A percentile compares a stretch with the other conserved stretches of the same genome.
Conservation (phyloP, 2,797 vertebrate genomes). For the Myotis pilosus region DNA sequence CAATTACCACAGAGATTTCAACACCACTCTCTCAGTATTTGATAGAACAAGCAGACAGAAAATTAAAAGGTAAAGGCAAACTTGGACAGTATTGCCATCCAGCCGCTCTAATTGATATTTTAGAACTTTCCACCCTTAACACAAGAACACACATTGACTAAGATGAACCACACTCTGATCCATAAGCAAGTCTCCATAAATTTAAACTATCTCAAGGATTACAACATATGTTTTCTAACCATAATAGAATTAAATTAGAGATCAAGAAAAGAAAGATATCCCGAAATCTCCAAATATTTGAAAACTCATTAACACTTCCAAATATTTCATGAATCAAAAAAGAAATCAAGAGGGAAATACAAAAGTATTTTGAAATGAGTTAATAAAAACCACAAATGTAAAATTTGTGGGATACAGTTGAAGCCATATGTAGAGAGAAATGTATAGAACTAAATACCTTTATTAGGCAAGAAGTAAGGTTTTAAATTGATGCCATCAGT, state of each 20-base stretch:
- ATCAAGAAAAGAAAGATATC: neutral
- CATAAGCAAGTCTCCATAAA: neutral
- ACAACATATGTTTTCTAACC: neutral
- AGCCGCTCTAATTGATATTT: accelerated
- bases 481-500: neutral
- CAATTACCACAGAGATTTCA: neutral
- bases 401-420: neutral
- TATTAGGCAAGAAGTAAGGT: neutral
- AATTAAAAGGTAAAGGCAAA: neutral
- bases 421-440: neutral
- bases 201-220: neutral
- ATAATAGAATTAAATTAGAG: neutral
- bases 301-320: neutral
- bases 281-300: neutral
- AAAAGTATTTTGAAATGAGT: neutral
- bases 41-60: neutral
- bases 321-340: neutral
- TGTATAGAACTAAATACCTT: neutral
- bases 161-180: neutral
- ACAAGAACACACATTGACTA: neutral
- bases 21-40: neutral
- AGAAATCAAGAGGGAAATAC: neutral
- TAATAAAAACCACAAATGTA: neutral
- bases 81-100: neutral
- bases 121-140: neutral